Conservation (phyloP, 2,888 invertebrate species). For the Baronia brevicornis region DNA sequence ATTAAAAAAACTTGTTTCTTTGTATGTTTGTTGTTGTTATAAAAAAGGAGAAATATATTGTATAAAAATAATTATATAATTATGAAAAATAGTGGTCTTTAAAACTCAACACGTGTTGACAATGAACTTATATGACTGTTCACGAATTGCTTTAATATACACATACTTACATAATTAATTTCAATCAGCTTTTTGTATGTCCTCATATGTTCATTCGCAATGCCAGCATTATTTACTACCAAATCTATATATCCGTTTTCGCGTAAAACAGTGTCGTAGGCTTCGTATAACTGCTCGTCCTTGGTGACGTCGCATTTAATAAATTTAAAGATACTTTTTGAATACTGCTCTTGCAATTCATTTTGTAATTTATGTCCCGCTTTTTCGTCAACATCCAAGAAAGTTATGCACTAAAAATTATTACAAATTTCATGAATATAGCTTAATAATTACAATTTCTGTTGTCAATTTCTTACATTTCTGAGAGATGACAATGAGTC, state of each 20-base stretch:
- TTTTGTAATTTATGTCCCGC: slow-evolving; percentile 27
- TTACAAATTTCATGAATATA: too few species aligned
- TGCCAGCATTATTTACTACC: slow-evolving; percentile 38
- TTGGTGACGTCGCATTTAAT: slow-evolving; percentile 36
- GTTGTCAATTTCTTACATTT: too few species aligned
- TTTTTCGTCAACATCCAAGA: slow-evolving; percentile 30
- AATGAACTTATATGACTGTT: too few species aligned
- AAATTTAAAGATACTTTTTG: slow-evolving; percentile 29
- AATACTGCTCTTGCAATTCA: slow-evolving; percentile 29
- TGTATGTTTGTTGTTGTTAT: too few species aligned
- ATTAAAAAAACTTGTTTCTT: too few species aligned
- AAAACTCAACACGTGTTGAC: too few species aligned
- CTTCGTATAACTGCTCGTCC: slow-evolving; percentile 28
- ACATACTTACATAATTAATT: slow-evolving; percentile 34
- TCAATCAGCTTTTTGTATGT: slow-evolving; percentile 31
- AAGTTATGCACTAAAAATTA: slow-evolving; percentile 30
- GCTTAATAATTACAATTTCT: too few species aligned
- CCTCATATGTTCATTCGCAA: slow-evolving; percentile 30
- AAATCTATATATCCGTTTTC: slow-evolving; percentile 32
- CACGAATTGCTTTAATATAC: too few species aligned
- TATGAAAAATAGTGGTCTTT: too few species aligned
- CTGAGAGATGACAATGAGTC: too few species aligned
- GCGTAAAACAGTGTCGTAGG: slow-evolving; percentile 23
- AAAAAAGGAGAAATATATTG: too few species aligned
- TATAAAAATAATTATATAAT: too few species aligned